Evolutionary conservation across 2,888 invertebrate species (phyloP).

Genomic region (Lydus trimaculatus): DNA sequence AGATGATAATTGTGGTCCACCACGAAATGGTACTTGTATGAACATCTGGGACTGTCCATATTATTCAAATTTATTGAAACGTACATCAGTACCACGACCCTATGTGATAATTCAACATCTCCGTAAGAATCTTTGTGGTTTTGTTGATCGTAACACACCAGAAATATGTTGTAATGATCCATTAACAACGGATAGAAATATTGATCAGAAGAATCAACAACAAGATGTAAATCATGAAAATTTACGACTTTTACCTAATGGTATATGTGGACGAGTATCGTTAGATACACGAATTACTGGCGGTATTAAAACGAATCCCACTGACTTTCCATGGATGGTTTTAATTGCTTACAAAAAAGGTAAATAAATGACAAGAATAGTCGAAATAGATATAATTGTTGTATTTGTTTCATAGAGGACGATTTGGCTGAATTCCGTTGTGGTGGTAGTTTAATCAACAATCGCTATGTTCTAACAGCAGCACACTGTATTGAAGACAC

Average conservation of each 20-base stretch:
- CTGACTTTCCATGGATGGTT: conserved; percentile 81
- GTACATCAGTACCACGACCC: conserved; percentile 47
- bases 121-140: conserved; percentile 59
- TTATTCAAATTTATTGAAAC: conserved; percentile 49
- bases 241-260: conserved; percentile 52
- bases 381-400: background rate
- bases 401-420: conserved; percentile 40
- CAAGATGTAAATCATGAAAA: conserved; percentile 56
- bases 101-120: conserved; percentile 46
- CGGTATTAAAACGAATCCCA: conserved; percentile 67
- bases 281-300: conserved; percentile 65
- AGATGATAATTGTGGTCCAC: conserved; percentile 33
- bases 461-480: conserved; percentile 63
- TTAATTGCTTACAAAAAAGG: conserved; percentile 66
- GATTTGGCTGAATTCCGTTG: conserved; percentile 56
- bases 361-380: conserved; percentile 1
- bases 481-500: conserved; percentile 66
- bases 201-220: background rate
- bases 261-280: conserved; percentile 68
- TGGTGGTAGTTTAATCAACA: conserved; percentile 62
- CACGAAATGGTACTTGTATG: conserved; percentile 44
- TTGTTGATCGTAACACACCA: conserved; percentile 52
- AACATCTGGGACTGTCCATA: conserved; percentile 50
- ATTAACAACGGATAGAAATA: background rate
- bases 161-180: conserved; percentile 65